These are phyloP conservation scores for Mimumesa dahlbomi DNA, from an alignment of 2,888 invertebrate genomes.

Conservation along the genomic window DNA sequence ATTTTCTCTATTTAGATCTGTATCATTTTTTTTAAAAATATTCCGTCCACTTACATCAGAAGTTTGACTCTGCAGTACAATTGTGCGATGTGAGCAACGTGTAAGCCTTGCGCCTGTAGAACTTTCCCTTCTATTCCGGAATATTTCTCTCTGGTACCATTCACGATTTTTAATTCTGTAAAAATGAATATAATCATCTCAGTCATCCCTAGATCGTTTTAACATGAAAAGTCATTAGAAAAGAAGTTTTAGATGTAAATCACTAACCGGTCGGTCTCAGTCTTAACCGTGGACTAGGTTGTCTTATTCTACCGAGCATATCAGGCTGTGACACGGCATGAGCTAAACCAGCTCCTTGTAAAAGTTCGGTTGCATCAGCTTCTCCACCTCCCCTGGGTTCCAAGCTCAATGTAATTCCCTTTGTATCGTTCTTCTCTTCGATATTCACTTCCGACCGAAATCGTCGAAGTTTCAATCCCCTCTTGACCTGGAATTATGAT, in stretches of 20 bases:
- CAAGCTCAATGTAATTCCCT: slow-evolving; percentile 72
- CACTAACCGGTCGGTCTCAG: slow-evolving; percentile 71
- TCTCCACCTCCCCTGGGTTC: slow-evolving; percentile 79
- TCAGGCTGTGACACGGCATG: slow-evolving; percentile 81
- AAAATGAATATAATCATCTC: slow-evolving; percentile 20
- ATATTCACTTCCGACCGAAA: slow-evolving; percentile 80
- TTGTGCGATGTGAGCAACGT: slow-evolving; percentile 78
- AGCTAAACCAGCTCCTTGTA: slow-evolving; percentile 75
- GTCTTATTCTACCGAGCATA: slow-evolving; percentile 73
- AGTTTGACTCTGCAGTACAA: slow-evolving; percentile 77
- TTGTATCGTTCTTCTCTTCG: slow-evolving; percentile 74
- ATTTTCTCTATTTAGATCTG: no score
- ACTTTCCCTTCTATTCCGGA: slow-evolving; percentile 78
- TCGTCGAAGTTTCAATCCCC: slow-evolving; percentile 77
- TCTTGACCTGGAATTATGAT: slow-evolving; percentile 71
- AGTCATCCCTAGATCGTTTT: neutral
- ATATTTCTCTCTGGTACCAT: slow-evolving; percentile 76
- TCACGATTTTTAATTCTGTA: slow-evolving; percentile 72
- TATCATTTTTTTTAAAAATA: no score
- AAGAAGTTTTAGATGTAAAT: neutral
- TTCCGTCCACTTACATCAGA: slow-evolving; percentile 70
- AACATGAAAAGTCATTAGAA: neutral
- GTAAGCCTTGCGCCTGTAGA: slow-evolving; percentile 78
- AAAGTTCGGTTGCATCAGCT: slow-evolving; percentile 79
- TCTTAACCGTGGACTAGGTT: slow-evolving; percentile 72